Base-by-base conservation (phyloP, 2,888 invertebrate genomes). In the Morinoia aosen region DNA sequence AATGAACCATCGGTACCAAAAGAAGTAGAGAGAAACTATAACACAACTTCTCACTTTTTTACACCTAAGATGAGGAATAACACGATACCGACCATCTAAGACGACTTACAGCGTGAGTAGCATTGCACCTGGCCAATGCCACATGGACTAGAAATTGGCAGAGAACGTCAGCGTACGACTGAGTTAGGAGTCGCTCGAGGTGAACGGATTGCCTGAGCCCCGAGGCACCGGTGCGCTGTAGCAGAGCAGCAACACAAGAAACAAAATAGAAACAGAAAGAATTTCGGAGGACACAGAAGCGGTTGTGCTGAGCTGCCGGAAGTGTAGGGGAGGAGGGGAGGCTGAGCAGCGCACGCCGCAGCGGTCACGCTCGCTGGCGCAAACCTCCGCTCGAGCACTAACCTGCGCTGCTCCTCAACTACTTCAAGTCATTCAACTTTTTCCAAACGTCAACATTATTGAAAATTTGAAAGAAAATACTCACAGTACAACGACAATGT, bases 301-400 rank as follows among this genome's bases (percentile, higher is more conserved):
- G 61, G 12, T 61, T 61, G 61, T 61, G 19, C 61, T 61, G 61
- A 61, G 8, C 61, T 61, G 61, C 61, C 61, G 61, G 61, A 61
- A 61, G 61, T 61, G 61, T 12, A 19, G 48, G 48, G 61, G 19
- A 19, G 61, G 19, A 16, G 61, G 61, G 61, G 61, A 61, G 61
- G 61, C 61, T 16, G 12, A 76, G 25, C 25, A 76, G 33, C 76
- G 25, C 25, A 76, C 76, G 76, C 25, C 76, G 76, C 76, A 25
- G 76, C 76, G 33, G 76, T 76, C 76, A 76, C 76, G 76, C 76
- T 76, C 76, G 76, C 76, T 76, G 33, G 76, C 76, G 76, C 76
- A 76, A 76, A 76, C 76, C 76, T 76, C 25, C 19, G 33, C 76
- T 76, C 33, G 8, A 76, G 76, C 33, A 33, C 76, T 10, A 76